Evolutionary conservation across 2,797 vertebrate species (phyloP).

Genomic region (Okamejei kenojei): DNA sequence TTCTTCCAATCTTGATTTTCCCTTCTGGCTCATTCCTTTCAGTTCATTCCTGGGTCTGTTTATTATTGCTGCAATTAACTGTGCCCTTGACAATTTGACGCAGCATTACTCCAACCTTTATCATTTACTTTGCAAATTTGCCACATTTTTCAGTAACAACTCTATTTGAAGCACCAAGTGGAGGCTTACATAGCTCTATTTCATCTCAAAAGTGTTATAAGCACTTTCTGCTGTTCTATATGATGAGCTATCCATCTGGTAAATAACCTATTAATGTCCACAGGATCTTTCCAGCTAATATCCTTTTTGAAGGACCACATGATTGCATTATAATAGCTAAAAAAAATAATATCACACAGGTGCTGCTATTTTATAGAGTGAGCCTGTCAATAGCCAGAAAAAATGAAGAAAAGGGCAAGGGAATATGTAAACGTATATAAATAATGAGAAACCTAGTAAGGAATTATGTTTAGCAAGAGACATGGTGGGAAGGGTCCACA

Average conservation of each 20-base stretch:
- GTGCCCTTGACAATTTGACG: conserved; percentile 21
- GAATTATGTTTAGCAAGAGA: conserved; percentile 1
- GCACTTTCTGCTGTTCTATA: not conserved
- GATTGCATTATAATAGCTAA: conserved; percentile 26
- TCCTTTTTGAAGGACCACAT: not conserved
- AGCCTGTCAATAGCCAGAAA: not conserved
- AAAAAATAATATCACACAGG: conserved; percentile 32
- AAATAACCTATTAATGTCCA: conserved; percentile 20
- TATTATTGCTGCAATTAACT: conserved; percentile 7
- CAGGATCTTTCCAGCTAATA: conserved; percentile 28
- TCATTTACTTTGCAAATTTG: conserved; percentile 31
- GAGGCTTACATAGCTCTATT: not conserved
- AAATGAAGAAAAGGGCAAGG: not conserved
- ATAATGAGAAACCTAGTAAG: not conserved
- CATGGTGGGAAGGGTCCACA: not conserved
- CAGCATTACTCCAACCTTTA: conserved; percentile 2
- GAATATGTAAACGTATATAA: not conserved
- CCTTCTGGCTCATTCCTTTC: conserved; percentile 9
- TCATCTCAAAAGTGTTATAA: conserved; percentile 11
- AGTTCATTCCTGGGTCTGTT: conserved; percentile 11
- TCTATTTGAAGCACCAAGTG: conserved; percentile 4
- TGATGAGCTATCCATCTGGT: conserved; percentile 26
- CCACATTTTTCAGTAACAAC: conserved; percentile 18
- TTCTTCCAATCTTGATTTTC: not conserved
- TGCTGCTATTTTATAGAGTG: conserved; percentile 13